Evolutionary conservation across 2,888 invertebrate species (phyloP).

Genomic region (Napeogenes inachia): DNA sequence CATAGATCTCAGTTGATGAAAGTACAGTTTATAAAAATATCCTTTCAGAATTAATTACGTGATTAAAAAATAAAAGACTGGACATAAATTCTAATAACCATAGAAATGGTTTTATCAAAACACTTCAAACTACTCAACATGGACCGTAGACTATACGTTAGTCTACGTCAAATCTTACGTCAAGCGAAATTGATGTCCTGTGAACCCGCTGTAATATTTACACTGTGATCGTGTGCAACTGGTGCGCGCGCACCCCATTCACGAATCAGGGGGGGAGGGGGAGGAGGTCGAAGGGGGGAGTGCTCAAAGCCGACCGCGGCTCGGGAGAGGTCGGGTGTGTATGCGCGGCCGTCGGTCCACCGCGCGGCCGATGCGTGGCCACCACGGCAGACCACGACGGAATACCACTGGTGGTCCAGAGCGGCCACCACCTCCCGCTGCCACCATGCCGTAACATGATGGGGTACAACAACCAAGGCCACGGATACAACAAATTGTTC

Average conservation of each 20-base stretch:
- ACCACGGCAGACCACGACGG: constrained; percentile 74
- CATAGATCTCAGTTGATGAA: no score
- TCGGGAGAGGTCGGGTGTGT: constrained; percentile 37
- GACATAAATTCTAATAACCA: no score
- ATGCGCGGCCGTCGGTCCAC: constrained; percentile 47
- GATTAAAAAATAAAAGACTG: no score
- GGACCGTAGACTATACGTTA: no score
- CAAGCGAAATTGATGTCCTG: constrained; percentile 28
- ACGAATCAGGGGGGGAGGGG: constrained; percentile 27
- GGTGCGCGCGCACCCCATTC: constrained; percentile 69
- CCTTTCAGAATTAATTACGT: no score
- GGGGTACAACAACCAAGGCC: constrained; percentile 85
- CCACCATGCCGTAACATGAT: constrained; percentile 84
- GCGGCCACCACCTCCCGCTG: constrained; percentile 67
- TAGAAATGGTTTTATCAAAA: no score
- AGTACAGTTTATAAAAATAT: no score
- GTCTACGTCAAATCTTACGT: constrained; percentile 20
- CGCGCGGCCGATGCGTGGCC: constrained; percentile 47
- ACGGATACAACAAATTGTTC: constrained; percentile 90
- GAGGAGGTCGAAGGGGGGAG: constrained; percentile 29
- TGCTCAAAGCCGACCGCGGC: constrained; percentile 30
- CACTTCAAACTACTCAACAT: no score
- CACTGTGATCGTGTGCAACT: constrained; percentile 32
- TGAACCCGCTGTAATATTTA: constrained; percentile 31
- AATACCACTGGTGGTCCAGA: constrained; percentile 73